These are phyloP conservation scores for Pitangus sulphuratus DNA, from an alignment of 2,797 vertebrate genomes.

Conservation along the genomic window DNA sequence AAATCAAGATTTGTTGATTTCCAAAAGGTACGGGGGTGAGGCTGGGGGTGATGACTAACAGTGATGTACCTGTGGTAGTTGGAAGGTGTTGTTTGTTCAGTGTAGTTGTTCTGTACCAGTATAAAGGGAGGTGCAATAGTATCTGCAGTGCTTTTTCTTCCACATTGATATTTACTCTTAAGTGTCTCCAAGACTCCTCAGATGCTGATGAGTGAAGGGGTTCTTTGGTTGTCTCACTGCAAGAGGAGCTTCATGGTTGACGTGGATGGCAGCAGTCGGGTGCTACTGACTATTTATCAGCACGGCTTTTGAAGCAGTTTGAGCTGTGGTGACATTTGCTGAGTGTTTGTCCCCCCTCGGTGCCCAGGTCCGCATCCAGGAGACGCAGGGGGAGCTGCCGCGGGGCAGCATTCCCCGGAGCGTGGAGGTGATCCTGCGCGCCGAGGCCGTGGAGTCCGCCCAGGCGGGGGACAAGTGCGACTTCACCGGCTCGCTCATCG, in stretches of 20 bases:
- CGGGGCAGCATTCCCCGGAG: constrained; percentile 95
- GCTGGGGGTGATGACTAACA: rapidly evolving
- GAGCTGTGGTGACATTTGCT: rapidly evolving
- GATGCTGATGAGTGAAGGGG: not conserved
- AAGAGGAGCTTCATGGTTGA: not conserved
- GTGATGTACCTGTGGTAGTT: not conserved
- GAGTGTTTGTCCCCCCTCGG: not conserved
- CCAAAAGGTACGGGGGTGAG: constrained; percentile 87
- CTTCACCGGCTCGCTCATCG: constrained; percentile 92
- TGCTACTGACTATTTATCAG: not conserved
- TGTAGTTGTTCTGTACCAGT: not conserved
- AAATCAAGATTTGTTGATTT: constrained; percentile 98
- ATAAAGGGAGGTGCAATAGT: not conserved
- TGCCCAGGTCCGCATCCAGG: constrained; percentile 94
- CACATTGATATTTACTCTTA: not conserved
- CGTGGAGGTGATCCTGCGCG: constrained; percentile 92
- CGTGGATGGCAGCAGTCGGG: not conserved
- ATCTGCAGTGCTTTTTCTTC: not conserved
- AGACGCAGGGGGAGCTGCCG: constrained; percentile 94
- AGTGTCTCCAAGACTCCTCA: not conserved
- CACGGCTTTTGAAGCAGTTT: not conserved
- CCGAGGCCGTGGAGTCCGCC: constrained; percentile 94
- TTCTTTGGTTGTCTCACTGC: not conserved
- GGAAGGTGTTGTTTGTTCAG: not conserved
- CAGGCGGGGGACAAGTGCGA: constrained; percentile 98